Conservation (phyloP, 2,888 invertebrate genomes). For the Bhutanitis thaidina region DNA sequence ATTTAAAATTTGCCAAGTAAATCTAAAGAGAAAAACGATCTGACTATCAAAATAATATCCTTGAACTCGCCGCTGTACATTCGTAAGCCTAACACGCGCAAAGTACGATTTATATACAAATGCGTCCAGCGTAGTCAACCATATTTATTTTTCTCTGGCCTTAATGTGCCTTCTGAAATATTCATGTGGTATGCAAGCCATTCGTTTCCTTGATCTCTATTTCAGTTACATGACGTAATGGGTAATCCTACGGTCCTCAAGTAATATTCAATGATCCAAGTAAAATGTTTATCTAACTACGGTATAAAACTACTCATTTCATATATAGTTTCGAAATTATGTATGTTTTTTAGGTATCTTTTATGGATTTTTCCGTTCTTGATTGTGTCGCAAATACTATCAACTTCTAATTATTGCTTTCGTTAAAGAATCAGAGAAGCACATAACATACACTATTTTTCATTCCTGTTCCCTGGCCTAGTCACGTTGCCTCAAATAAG, state of each 20-base stretch:
- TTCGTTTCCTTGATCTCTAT: conserved; percentile 65
- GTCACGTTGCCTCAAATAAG: too few species aligned
- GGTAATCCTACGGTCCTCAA: background rate
- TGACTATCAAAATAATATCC: too few species aligned
- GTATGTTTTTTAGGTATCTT: too few species aligned
- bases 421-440: too few species aligned
- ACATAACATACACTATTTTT: too few species aligned
- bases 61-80: conserved; percentile 28
- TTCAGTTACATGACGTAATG: background rate
- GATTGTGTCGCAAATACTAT: too few species aligned
- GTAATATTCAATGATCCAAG: background rate
- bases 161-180: conserved; percentile 75
- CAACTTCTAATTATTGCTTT: too few species aligned
- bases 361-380: too few species aligned
- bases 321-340: too few species aligned
- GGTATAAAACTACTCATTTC: background rate
- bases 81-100: conserved; percentile 62
- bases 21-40: too few species aligned
- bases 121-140: conserved; percentile 66
- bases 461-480: too few species aligned
- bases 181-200: conserved; percentile 70
- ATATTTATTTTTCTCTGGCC: conserved; percentile 73
- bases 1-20: too few species aligned
- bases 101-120: conserved; percentile 72
- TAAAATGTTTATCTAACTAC: background rate